phyloP scores from a whole-genome alignment of 2,113 vertebrate species.

The Rafetus swinhoei region DNA sequence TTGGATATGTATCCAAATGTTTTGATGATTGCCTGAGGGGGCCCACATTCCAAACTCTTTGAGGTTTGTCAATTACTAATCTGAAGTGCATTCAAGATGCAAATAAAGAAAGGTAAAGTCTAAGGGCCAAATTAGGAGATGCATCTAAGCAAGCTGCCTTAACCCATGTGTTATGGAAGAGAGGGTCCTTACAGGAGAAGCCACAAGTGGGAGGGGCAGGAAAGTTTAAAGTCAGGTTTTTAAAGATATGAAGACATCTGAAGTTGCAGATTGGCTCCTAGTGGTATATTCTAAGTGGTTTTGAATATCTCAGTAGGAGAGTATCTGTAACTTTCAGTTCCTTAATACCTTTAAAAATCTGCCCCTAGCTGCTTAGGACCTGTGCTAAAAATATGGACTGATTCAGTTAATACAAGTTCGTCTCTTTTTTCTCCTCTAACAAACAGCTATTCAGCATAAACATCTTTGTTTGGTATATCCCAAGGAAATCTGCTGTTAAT shows the following conservation, averaged over 20 bases:
- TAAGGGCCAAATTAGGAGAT: not conserved
- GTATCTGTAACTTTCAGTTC: constrained; percentile 32
- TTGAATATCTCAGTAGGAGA: not conserved
- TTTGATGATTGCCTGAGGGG: not conserved
- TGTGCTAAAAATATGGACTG: constrained; percentile 29
- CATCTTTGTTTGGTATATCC: constrained; percentile 71
- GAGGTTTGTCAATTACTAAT: not conserved
- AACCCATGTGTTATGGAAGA: constrained; percentile 32
- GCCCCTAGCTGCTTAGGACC: constrained; percentile 35
- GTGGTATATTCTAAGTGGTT: not conserved
- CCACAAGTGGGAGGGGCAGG: constrained; percentile 5
- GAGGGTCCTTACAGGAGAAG: not conserved
- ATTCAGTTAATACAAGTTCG: constrained; percentile 35
- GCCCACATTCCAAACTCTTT: not conserved
- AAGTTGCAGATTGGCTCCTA: not conserved
- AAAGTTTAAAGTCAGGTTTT: not conserved
- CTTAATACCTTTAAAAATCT: not conserved
- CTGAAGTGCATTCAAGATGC: not conserved
- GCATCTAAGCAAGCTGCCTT: constrained; percentile 28
- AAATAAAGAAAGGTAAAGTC: not conserved
- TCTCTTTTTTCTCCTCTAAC: not conserved
- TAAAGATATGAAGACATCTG: accelerated
- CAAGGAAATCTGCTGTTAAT: constrained; percentile 71
- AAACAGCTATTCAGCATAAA: constrained; percentile 70
- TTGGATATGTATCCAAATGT: not conserved